Base-by-base conservation (phyloP, 2,888 invertebrate species). In the Camponotus fellah region DNA sequence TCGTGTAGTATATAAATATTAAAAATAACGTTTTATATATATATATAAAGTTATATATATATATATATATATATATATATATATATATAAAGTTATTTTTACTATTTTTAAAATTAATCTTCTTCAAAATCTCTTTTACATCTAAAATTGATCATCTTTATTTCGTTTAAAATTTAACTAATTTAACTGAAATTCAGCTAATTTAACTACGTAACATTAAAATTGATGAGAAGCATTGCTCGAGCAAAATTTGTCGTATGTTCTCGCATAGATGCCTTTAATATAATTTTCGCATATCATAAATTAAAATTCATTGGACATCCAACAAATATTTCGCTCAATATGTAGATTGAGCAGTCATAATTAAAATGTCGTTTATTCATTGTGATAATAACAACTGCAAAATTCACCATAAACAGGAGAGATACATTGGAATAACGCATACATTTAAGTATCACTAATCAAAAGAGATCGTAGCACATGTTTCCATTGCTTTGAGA, bases 291-390 rank as follows among this genome's bases (percentile, higher is more conserved):
- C 3, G 12, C 12, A 14, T 6, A n/a, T 12, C 5, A 34, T 21
- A 26, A 53, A 53, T 71, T 80, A 60, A 58, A 79, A 79, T 79
- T 49, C 37, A 80, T 62, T 71, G 43, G 49, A 49, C 37, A 49
- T 62, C 17, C 46, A 34, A 26, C 12, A 60, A 69, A 60, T 60
- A 8, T 53, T n/a, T 77, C 66, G 56, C 46, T 79, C 60, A 60
- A 2, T 62, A 71, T 71, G 60, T 34, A 80, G 26, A 80, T 80
- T 71, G 71, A 71, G 2, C 79, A 17, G 60, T 10, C 21, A 37
- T 71, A 56, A 58, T 46, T 80, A 43, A 80, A 60, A 60, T 46
- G 43, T 79, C 43, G 40, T 0, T n/a, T 49, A 49, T 26, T 66
- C 46, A 14, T 69, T 60, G 40, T 12, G 56, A 68, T 77, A 68